Evolutionary conservation across 2,797 vertebrate genomes (phyloP).

Genomic region (Hoplostethus mediterraneus): DNA sequence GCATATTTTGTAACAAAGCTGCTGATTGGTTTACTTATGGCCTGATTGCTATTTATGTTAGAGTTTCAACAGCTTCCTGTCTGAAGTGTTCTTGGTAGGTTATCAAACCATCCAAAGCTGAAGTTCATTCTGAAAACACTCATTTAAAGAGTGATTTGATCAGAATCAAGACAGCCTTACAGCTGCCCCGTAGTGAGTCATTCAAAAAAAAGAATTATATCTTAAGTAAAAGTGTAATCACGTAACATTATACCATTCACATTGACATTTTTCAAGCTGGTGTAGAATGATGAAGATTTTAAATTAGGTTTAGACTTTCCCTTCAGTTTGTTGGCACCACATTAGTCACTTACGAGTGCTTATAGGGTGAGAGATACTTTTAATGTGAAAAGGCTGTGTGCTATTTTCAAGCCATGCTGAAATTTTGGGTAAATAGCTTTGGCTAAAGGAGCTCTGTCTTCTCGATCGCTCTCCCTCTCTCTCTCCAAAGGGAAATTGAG

Average conservation of each 20-base stretch:
- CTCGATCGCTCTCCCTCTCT: background rate
- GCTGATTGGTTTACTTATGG: slow-evolving; percentile 82
- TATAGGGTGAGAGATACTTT: slow-evolving; percentile 18
- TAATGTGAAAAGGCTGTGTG: slow-evolving; percentile 14
- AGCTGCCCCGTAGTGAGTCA: slow-evolving; percentile 31
- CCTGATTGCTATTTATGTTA: slow-evolving; percentile 86
- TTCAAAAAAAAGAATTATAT: slow-evolving; percentile 25
- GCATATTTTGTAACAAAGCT: slow-evolving; percentile 76
- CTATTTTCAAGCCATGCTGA: slow-evolving; percentile 19
- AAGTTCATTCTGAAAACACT: slow-evolving; percentile 41
- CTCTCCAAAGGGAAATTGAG: background rate
- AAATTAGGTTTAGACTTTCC: background rate
- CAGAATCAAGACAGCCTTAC: slow-evolving; percentile 43
- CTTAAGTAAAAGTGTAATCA: slow-evolving; percentile 10
- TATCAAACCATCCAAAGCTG: slow-evolving; percentile 64
- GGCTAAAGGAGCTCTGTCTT: slow-evolving; percentile 1
- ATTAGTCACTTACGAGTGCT: slow-evolving; percentile 9
- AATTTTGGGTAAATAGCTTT: slow-evolving; percentile 20
- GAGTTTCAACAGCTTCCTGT: slow-evolving; percentile 77
- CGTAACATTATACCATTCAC: slow-evolving; percentile 19
- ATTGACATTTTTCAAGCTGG: background rate
- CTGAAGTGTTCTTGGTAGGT: slow-evolving; percentile 55
- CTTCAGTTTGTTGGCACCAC: background rate
- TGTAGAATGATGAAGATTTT: slow-evolving; percentile 9
- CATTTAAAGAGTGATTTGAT: slow-evolving; percentile 44